phyloP scores from a whole-genome alignment of 2,797 vertebrate genomes.

The Oreochromis mossambicus region DNA sequence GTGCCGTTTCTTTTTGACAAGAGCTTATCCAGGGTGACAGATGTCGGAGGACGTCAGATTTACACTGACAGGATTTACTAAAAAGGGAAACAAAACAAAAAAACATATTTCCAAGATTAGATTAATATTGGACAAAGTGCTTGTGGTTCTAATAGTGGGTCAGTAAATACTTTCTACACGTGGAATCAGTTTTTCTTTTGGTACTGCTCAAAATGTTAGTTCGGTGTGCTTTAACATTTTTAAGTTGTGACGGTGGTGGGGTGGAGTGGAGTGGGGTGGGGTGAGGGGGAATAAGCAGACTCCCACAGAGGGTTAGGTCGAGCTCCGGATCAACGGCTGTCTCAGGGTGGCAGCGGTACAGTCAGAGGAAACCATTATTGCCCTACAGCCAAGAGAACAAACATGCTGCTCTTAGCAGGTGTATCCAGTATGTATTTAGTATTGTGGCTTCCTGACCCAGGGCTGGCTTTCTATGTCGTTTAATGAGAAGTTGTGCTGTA shows the following conservation, averaged over 20 bases:
- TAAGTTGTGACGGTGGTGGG: neutral
- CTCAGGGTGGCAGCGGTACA: neutral
- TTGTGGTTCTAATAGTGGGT: neutral
- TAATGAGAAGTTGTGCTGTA: slow-evolving; percentile 56
- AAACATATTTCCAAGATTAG: neutral
- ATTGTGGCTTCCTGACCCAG: neutral
- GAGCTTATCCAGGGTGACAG: slow-evolving; percentile 61
- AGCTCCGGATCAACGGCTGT: slow-evolving; percentile 1
- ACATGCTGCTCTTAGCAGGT: neutral
- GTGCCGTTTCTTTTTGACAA: slow-evolving; percentile 13
- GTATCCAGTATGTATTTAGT: neutral
- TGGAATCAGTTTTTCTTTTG: neutral
- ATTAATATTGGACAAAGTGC: neutral
- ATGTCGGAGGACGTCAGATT: slow-evolving; percentile 20
- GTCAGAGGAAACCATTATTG: neutral
- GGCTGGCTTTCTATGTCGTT: slow-evolving; percentile 36
- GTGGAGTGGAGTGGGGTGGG: neutral
- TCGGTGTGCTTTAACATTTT: neutral
- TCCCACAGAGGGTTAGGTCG: neutral
- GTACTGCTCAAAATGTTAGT: neutral
- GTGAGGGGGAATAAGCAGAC: neutral
- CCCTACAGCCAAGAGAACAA: neutral
- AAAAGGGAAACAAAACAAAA: neutral
- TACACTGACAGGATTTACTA: neutral
- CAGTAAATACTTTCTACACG: neutral